Evolutionary conservation across 2,888 invertebrate species (phyloP).

Genomic region (Coecobrya sp.): DNA sequence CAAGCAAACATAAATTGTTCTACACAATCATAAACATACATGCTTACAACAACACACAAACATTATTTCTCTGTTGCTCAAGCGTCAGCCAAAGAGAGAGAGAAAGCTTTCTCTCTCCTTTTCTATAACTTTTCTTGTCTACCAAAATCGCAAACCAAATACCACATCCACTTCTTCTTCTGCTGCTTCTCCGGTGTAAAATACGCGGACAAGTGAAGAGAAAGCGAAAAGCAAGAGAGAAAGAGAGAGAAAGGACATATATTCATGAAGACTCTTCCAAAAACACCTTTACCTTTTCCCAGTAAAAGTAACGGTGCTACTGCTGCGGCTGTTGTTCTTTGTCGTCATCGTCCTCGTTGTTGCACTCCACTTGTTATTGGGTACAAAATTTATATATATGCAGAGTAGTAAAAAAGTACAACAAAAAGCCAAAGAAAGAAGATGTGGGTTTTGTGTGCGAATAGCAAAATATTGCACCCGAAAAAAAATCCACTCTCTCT

Average conservation of each 20-base stretch:
- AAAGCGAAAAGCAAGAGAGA: background rate
- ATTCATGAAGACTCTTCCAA: background rate
- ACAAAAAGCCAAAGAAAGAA: background rate
- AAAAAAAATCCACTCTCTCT: no score
- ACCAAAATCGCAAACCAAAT: background rate
- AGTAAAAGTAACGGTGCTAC: background rate
- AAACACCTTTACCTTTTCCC: background rate
- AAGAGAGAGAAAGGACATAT: background rate
- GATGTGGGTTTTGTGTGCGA: no score
- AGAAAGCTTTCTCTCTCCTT: background rate
- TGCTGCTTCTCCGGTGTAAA: background rate
- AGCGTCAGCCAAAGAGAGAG: background rate
- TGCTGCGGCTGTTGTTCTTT: background rate
- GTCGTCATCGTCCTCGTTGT: background rate
- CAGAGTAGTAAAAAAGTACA: no score
- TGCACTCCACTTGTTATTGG: constrained; percentile 54
- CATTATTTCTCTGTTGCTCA: background rate
- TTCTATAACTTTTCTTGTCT: constrained; percentile 13
- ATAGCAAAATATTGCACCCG: no score
- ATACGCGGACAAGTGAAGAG: background rate
- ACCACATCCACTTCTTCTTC: background rate
- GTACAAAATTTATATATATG: background rate
- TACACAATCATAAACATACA: constrained; percentile 43
- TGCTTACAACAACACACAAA: background rate
- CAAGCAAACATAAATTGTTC: constrained; percentile 72